Evolutionary conservation across 2,797 vertebrate genomes (phyloP).

Genomic region (Lophotriccus pileatus): DNA sequence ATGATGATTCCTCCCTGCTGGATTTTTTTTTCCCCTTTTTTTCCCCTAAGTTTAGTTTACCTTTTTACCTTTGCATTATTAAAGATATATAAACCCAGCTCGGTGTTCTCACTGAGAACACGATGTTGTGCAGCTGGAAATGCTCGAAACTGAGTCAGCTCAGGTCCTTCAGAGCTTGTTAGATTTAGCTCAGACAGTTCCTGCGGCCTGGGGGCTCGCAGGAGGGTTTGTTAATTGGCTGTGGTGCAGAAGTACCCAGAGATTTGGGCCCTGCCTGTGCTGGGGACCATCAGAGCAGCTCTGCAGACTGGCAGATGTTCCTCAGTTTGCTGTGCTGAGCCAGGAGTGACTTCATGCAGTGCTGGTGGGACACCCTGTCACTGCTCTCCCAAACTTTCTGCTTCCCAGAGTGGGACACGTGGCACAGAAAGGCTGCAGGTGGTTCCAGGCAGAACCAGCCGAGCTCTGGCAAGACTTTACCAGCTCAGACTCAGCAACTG

Average conservation of each 20-base stretch:
- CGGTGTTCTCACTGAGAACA: neutral
- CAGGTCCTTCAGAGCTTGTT: conserved; percentile 15
- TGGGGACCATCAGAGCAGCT: neutral
- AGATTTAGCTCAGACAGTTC: neutral
- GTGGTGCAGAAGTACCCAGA: neutral
- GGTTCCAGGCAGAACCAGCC: neutral
- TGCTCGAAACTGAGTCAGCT: neutral
- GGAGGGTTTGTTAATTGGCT: neutral
- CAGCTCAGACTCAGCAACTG: neutral
- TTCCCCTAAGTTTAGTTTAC: neutral
- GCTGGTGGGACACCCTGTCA: neutral
- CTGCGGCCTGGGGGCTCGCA: neutral
- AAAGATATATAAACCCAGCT: neutral
- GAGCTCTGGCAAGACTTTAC: neutral
- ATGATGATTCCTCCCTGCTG: neutral
- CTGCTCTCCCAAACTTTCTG: neutral
- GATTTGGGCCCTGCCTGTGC: neutral
- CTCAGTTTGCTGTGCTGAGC: neutral
- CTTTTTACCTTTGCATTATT: neutral
- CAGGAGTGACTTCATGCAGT: neutral
- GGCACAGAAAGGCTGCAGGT: neutral
- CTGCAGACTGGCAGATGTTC: neutral
- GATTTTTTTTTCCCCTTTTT: neutral
- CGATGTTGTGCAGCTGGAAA: neutral
- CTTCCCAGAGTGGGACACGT: neutral